Percentiles rank a stretch among this genome's conserved stretches.
phyloP scores from a whole-genome alignment of 2,797 vertebrate genomes.

The Periparus ater region DNA sequence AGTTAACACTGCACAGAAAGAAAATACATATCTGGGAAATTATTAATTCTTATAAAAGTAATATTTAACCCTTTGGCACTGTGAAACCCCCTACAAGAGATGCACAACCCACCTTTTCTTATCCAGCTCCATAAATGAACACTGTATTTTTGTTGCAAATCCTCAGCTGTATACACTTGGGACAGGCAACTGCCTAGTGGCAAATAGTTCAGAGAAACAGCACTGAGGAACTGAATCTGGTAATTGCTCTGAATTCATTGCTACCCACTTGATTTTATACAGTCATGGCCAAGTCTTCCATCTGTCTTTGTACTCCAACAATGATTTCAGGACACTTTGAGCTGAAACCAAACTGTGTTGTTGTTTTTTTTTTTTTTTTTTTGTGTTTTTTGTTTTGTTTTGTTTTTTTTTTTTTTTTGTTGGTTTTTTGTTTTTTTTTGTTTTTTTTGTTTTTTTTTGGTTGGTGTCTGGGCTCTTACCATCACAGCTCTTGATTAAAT shows the following conservation, averaged over 20 bases:
- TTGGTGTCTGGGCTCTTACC: conserved; percentile 42
- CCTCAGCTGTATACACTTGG: neutral
- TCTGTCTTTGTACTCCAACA: conserved; percentile 66
- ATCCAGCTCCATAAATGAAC: neutral
- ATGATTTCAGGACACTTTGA: conserved; percentile 59
- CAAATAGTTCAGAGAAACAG: conserved; percentile 26
- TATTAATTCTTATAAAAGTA: neutral
- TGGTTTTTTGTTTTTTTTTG: too few relatives aligned
- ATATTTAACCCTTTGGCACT: neutral
- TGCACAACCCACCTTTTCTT: neutral
- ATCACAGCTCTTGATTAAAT: conserved; percentile 71
- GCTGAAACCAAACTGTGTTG: conserved; percentile 22
- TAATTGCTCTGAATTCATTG: conserved; percentile 38
- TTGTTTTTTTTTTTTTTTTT: neutral
- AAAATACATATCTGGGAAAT: neutral
- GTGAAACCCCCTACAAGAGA: neutral
- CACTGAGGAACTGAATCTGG: neutral
- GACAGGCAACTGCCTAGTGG: conserved; percentile 3
- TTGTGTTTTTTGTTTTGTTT: neutral
- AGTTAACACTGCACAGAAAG: neutral
- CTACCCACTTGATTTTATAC: conserved; percentile 56
- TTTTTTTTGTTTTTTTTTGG: neutral
- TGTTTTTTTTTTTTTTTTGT: neutral
- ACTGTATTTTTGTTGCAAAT: conserved; percentile 30
- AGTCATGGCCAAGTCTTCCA: conserved; percentile 64